Percentiles rank a stretch among this genome's conserved stretches.
Evolutionary conservation across 2,888 invertebrate genomes (phyloP).

Genomic region (Merodon equestris): DNA sequence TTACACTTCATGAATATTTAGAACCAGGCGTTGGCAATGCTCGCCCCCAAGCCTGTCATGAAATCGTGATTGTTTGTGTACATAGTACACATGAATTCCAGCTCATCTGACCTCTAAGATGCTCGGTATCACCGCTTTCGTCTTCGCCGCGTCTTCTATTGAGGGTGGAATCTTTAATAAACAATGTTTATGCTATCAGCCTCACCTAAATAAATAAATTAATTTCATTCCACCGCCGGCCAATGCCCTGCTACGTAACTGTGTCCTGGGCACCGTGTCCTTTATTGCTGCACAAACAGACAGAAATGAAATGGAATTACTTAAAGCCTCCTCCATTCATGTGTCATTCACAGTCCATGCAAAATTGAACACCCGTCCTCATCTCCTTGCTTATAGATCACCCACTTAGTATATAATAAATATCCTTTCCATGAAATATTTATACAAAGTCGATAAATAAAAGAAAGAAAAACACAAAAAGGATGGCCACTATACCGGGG

Average conservation of each 20-base stretch:
- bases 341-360: constrained; percentile 75
- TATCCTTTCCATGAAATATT: constrained; percentile 41
- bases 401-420: too few relatives aligned
- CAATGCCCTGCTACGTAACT: constrained; percentile 33
- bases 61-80: constrained; percentile 34
- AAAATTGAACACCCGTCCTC: constrained; percentile 70
- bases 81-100: constrained; percentile 5
- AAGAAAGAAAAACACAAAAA: constrained; percentile 43
- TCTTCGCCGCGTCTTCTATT: not conserved
- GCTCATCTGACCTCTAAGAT: constrained; percentile 6
- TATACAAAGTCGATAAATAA: constrained; percentile 47
- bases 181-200: constrained; percentile 1
- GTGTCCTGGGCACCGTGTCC: constrained; percentile 7
- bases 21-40: constrained; percentile 22
- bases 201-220: constrained; percentile 58
- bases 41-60: constrained; percentile 29
- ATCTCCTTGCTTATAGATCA: not conserved
- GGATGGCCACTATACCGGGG: constrained; percentile 2
- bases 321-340: constrained; percentile 70
- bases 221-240: constrained; percentile 56
- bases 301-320: constrained; percentile 51
- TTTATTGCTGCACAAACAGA: too few relatives aligned
- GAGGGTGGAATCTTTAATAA: constrained; percentile 29
- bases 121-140: not conserved
- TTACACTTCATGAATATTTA: constrained; percentile 68